These are phyloP conservation scores for Drosophila ustulata DNA, from an alignment of 2,888 invertebrate species.

Conservation along the genomic window DNA sequence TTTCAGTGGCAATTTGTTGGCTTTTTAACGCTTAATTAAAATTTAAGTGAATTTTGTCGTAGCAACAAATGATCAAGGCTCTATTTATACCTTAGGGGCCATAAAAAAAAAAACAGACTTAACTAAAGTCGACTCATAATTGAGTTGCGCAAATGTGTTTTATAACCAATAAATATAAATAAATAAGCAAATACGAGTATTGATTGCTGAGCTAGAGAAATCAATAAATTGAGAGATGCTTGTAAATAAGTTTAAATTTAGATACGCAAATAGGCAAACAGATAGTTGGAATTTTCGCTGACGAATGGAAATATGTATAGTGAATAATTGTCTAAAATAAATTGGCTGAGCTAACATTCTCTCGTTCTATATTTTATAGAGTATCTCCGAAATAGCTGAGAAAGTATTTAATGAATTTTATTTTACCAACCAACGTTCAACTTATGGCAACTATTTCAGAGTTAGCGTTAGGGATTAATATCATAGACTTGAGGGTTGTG, in stretches of 20 bases:
- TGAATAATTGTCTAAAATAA: not conserved
- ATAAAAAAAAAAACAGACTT: not conserved
- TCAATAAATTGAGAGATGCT: not conserved
- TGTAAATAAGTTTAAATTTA: not conserved
- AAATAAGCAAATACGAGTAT: not conserved
- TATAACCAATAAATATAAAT: constrained; percentile 3
- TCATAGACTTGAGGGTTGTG: constrained; percentile 47
- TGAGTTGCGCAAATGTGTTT: constrained; percentile 2
- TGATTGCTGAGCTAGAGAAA: not conserved
- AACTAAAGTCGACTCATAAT: not conserved
- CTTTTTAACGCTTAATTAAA: constrained; percentile 67
- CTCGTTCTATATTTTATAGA: not conserved
- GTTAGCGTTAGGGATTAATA: constrained; percentile 3
- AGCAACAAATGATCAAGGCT: constrained; percentile 43
- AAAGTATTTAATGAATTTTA: constrained; percentile 48
- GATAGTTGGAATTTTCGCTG: not conserved
- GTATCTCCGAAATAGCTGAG: not conserved
- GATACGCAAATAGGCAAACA: not conserved
- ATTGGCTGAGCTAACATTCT: not conserved
- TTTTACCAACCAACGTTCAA: constrained; percentile 5
- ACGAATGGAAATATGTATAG: not conserved
- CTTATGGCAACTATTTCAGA: not conserved
- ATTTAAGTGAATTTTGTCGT: constrained; percentile 50
- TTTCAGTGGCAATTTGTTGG: constrained; percentile 47
- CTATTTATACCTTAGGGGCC: not conserved